Conservation (phyloP, 2,888 invertebrate genomes). For the Caenorhabditis japonica region DNA sequence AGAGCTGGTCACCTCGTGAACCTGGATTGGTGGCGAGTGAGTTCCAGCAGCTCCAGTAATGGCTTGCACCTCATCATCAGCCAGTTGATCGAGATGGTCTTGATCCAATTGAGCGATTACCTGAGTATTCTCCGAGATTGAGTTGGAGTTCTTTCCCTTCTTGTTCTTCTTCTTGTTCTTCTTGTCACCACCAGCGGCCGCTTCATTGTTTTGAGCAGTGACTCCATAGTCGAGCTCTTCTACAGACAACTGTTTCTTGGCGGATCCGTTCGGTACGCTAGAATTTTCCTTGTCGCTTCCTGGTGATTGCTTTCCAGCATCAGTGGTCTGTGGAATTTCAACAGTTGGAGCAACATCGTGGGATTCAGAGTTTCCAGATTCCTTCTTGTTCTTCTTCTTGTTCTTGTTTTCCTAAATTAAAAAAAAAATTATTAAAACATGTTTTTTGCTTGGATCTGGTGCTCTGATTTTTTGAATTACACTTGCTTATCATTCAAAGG, state of each 20-base stretch:
- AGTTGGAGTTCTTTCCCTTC: slow-evolving; percentile 53
- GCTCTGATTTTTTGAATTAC: neutral
- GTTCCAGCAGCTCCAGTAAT: slow-evolving; percentile 51
- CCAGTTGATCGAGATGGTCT: slow-evolving; percentile 49
- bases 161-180: slow-evolving; percentile 56
- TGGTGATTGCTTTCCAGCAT: slow-evolving; percentile 41
- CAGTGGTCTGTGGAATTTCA: slow-evolving; percentile 37
- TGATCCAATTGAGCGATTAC: slow-evolving; percentile 40
- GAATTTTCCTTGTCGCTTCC: slow-evolving; percentile 55
- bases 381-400: slow-evolving; percentile 52
- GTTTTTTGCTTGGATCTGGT: neutral
- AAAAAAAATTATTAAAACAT: too few species aligned
- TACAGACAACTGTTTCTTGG: slow-evolving; percentile 33
- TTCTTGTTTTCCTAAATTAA: slow-evolving; percentile 50
- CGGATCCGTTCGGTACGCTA: slow-evolving; percentile 26
- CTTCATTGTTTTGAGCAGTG: slow-evolving; percentile 14
- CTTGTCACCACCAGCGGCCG: slow-evolving; percentile 15
- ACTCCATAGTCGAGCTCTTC: slow-evolving; percentile 33
- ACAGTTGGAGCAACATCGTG: slow-evolving; percentile 44
- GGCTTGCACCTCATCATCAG: slow-evolving; percentile 58
- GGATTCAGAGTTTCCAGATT: slow-evolving; percentile 46
- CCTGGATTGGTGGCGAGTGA: slow-evolving; percentile 63
- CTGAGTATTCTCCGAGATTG: slow-evolving; percentile 38
- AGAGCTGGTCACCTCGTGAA: slow-evolving; percentile 61
- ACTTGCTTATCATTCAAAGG: too few species aligned